Evolutionary conservation across 2,888 invertebrate genomes (phyloP).

Genomic region (Epinotia ramella): DNA sequence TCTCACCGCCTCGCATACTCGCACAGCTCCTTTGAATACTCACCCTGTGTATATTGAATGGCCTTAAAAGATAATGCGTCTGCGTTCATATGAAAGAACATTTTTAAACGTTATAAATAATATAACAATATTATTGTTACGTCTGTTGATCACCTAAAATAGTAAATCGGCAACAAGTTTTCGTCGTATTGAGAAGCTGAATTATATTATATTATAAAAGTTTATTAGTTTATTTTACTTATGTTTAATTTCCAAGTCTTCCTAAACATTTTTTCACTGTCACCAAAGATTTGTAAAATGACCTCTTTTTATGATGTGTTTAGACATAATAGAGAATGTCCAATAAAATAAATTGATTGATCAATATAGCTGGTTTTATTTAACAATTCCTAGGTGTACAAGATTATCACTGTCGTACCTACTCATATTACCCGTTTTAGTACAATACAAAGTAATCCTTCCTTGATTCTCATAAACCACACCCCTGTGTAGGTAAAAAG

Average conservation of each 20-base stretch:
- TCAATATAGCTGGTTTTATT: conserved; percentile 22
- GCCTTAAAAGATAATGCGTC: too few relatives aligned
- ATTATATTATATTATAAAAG: background rate
- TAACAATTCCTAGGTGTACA: background rate
- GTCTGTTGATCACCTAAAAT: background rate
- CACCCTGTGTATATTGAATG: too few relatives aligned
- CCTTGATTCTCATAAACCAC: too few relatives aligned
- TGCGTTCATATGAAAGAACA: too few relatives aligned
- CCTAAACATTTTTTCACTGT: conserved; percentile 19
- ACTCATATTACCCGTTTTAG: too few relatives aligned
- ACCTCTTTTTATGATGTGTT: conserved; percentile 32
- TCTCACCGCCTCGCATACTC: too few relatives aligned
- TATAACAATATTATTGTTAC: background rate
- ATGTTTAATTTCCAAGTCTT: conserved; percentile 36
- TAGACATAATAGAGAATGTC: conserved; percentile 38
- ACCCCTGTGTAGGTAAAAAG: too few relatives aligned
- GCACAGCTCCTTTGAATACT: too few relatives aligned
- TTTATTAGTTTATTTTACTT: conserved; percentile 2
- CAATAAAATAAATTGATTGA: conserved; percentile 40
- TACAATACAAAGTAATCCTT: too few relatives aligned
- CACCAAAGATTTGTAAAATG: conserved; percentile 44
- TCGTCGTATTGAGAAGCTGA: background rate
- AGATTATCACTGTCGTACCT: too few relatives aligned
- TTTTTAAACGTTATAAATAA: too few relatives aligned
- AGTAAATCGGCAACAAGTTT: background rate